Base-by-base conservation (phyloP, 1,140 invertebrate species). In the Rhagoletis pomonella region DNA sequence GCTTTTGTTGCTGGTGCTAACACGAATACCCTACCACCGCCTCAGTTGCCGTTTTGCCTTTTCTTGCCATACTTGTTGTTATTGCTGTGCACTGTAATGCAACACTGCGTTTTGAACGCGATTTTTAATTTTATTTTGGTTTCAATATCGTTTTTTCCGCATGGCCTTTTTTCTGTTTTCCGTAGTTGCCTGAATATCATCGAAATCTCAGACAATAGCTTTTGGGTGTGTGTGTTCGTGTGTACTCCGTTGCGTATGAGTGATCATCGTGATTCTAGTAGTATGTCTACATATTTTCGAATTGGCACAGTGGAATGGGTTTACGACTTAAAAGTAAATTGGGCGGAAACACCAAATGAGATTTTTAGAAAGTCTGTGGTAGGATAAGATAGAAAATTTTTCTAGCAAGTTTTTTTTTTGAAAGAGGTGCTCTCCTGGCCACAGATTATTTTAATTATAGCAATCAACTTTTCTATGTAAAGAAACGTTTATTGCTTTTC, bases 171-270 rank as follows among this genome's bases (percentile, higher is more conserved):
- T 65, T 19, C 7, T 29, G 7, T n/a, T 29, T 19, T 19, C 3
- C 64, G 64, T 65, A 9, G 4, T 42, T 69, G 4, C 39, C 42
- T 62, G 60, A 62, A 62, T 62, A 17, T 42, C 67, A 47, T 44
- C 67, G 4, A 73, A n/a, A 73, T 73, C 12, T 1, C 7, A 81
- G 47, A 55, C 47, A 55, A 55, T 81, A 50, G 3, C 3, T 81
- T 81, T 81, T 55, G 19, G n/a, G 47, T 55, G 19, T 50, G 47
- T 55, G n/a, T 19, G 17, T n/a, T 14, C 17, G 69, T 50, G 12
- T 50, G 73, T n/a, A 12, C 58, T 19, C 44, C 85, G 85, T 86
- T 86, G 85, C 85, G 85, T 86, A 86, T 86, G 85, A 86, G 85
- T 64, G 85, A 86, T 86, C 85, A 86, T 86, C 85, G 85, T 19